Percentiles rank a stretch among this genome's conserved stretches.
phyloP scores from a whole-genome alignment of 2,797 vertebrate genomes.

The Enteromius mattozi region DNA sequence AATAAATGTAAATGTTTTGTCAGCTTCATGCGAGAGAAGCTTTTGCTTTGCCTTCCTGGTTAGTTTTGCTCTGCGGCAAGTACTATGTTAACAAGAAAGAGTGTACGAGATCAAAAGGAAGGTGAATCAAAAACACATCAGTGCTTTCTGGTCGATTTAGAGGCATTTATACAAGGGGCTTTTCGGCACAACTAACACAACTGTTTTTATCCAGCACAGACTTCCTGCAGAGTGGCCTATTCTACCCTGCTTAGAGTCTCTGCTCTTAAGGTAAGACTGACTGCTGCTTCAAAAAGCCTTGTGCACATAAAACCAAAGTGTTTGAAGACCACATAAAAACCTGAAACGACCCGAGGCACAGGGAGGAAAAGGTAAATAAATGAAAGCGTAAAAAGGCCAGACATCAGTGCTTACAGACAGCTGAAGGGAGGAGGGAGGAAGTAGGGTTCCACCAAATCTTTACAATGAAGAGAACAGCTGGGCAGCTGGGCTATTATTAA shows the following conservation, averaged over 20 bases:
- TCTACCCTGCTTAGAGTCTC: not conserved
- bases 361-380: constrained; percentile 45
- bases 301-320: constrained; percentile 37
- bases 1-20: not conserved
- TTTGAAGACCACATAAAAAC: constrained; percentile 49
- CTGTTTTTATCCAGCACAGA: constrained; percentile 27
- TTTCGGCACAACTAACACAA: constrained; percentile 31
- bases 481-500: constrained; percentile 69
- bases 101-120: not conserved
- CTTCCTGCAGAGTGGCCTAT: constrained; percentile 50
- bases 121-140: constrained; percentile 34
- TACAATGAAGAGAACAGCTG: constrained; percentile 67
- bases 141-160: constrained; percentile 29
- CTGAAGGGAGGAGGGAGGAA: constrained; percentile 52
- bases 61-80: not conserved
- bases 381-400: constrained; percentile 52
- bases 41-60: not conserved
- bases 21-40: not conserved
- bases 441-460: constrained; percentile 54
- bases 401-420: constrained; percentile 51
- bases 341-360: not conserved
- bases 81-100: not conserved
- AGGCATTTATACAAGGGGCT: constrained; percentile 35
- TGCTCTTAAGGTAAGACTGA: constrained; percentile 58
- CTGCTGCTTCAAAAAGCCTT: constrained; percentile 46